A percentile compares a stretch with the other conserved stretches of the same genome.
phyloP scores from a whole-genome alignment of 23 tunicate genomes.

The Trididemnum miniatum region DNA sequence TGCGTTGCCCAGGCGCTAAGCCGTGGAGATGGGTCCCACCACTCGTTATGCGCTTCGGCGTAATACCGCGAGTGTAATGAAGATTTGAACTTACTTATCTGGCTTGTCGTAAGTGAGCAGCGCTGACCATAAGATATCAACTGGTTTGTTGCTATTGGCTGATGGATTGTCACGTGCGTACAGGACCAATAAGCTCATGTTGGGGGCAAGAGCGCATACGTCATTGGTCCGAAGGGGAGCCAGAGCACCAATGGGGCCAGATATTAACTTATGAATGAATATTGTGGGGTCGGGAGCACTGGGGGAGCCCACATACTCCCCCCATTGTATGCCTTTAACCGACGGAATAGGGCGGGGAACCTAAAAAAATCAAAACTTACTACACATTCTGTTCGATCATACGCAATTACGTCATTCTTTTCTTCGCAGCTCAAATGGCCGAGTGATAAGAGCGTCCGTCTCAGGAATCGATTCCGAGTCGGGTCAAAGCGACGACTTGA shows the following conservation, averaged over 20 bases:
- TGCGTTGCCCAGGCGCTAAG: no score
- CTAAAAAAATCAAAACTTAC: conserved; percentile 11
- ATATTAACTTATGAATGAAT: conserved; percentile 51
- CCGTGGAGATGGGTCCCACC: no score
- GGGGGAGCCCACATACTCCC: conserved; percentile 85
- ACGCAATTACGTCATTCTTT: no score
- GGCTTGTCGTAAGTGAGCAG: conserved; percentile 84
- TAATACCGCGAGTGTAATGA: no score
- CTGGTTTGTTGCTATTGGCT: conserved; percentile 33
- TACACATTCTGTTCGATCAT: no score
- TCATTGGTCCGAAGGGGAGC: conserved; percentile 79
- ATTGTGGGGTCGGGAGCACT: conserved; percentile 70
- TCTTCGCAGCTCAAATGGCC: no score
- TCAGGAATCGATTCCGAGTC: no score
- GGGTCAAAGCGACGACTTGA: no score
- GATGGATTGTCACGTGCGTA: conserved; percentile 56
- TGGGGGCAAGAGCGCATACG: conserved; percentile 85
- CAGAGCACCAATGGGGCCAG: conserved; percentile 58
- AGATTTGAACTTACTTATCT: conserved; percentile 87
- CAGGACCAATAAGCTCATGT: conserved; percentile 74
- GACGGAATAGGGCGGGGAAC: conserved; percentile 70
- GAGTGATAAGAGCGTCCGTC: no score
- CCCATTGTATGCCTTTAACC: conserved; percentile 92
- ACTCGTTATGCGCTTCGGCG: no score
- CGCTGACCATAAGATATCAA: conserved; percentile 84